Base-by-base conservation (phyloP, 2,113 vertebrate species). In the Nerophis lumbriciformis region DNA sequence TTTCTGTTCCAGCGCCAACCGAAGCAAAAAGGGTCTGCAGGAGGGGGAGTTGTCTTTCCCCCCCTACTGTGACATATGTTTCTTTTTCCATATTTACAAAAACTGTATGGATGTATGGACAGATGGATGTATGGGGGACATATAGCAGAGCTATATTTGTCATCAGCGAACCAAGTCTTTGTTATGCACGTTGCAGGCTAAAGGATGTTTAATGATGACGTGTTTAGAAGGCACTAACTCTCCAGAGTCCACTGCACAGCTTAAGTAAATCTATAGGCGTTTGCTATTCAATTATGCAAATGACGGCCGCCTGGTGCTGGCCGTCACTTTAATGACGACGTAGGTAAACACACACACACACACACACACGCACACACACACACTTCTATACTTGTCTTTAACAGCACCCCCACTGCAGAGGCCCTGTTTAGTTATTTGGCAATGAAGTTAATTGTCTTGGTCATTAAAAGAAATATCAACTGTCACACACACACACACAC, bases 121-220 rank as follows among this genome's bases (percentile, higher is more conserved):
- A 12, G 38, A 16, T 11, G n/a, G 54, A 39, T 42, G 54, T 9
- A 42, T 8, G 28, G 28, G 28, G 28, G 28, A 3, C 28, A 3
- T 28, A 28, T 3, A 28, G 28, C 28, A 28, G 28, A 1, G 28
- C 52, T 53, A 15, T 35, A 37, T 57, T 87, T 85, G 84, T 84
- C 83, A 81, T 77, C 89, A 91, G 90, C 90, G 88, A 91, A 87
- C 84, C 75, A 76, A 69, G 61, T 83, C 85, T 82, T 84, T 88
- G 83, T 87, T 82, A 84, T 83, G 81, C n/a, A 6, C 36, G 42
- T 10, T 12, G 49, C 78, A 36, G 57, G 77, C 69, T 77, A 77
- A 80, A 83, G 83, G 80, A 72, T 72, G 83, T 83, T 79, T 88
- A 88, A 90, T 88, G 84, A 88, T 87, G 85, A 86, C 82, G 81